These are phyloP conservation scores for Pseudoips prasinana DNA, from an alignment of 2,888 invertebrate genomes.

Conservation along the genomic window DNA sequence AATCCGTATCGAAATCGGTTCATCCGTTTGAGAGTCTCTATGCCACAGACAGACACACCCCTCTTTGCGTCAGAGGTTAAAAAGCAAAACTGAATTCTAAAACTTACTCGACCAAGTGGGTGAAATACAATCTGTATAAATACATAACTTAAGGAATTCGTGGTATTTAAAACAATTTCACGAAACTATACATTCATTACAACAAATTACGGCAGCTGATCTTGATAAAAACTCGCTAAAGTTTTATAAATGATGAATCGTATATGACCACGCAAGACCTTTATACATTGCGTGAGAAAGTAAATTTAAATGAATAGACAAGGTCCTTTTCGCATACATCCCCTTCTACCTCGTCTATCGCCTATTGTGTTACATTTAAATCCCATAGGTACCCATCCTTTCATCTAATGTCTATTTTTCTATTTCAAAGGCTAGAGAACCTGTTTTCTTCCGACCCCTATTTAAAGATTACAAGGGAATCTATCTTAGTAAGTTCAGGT, in stretches of 20 bases:
- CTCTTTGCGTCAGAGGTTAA: too few species aligned
- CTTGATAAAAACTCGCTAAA: conserved; percentile 8
- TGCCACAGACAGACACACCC: too few species aligned
- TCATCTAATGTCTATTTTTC: conserved; percentile 60
- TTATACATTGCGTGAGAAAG: conserved; percentile 62
- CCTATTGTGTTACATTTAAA: conserved; percentile 36
- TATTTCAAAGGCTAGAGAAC: conserved; percentile 58
- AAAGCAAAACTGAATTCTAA: too few species aligned
- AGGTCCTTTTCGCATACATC: conserved; percentile 49
- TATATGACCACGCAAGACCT: conserved; percentile 28
- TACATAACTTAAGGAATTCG: too few species aligned
- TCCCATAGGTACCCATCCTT: conserved; percentile 48
- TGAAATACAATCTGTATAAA: too few species aligned
- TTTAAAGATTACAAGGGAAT: conserved; percentile 23
- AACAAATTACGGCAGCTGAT: conserved; percentile 15
- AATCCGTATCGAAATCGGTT: too few species aligned
- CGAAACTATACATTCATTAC: conserved; percentile 10
- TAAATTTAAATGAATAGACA: conserved; percentile 44
- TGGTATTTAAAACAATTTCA: conserved; percentile 2
- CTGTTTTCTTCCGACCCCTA: conserved; percentile 55
- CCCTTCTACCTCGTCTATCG: conserved; percentile 42
- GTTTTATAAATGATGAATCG: conserved; percentile 23
- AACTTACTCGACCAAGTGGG: too few species aligned
- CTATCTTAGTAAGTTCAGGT: conserved; percentile 49
- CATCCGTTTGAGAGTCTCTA: too few species aligned